Evolutionary conservation across 2,113 vertebrate genomes (phyloP), one percentile per base, ranked within the genome.

Genomic region (Lepidothrix coronata): DNA sequence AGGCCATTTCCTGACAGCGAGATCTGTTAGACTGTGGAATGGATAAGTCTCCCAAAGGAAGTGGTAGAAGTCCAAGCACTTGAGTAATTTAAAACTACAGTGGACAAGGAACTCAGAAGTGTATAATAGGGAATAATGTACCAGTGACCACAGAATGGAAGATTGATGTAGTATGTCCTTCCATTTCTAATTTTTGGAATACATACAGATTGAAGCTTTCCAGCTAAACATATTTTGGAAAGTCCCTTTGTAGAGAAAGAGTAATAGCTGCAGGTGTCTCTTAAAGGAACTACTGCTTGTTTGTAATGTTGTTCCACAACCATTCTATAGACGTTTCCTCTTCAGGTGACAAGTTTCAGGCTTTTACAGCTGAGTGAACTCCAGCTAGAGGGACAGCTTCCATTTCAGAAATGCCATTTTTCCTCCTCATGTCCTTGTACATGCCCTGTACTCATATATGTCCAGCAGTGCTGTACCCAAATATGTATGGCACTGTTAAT

Each of bases 11-110:
- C 81, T 93, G 93, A 71, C 77, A 95, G 78, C 82, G 88, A 93
- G 83, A 95, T 95, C 88, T 96, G 8, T 96, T 94, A 94, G 91
- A 44, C 62, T 83, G 58, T 84, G 81, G 96, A 82, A 95, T 41
- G 90, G 84, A 7, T 87, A 95, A 88, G 58, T 54, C 59, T 93
- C 84, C 58, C 55, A 86, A 59, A 66, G 51, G 68, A 97, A 74
- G 74, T 57, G 46, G 44, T 68, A 91, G 66, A 94, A 80, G 82
- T 89, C 80, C 52, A 89, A 75, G 55, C 30, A 74, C 73, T 80
- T 91, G 48, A 91, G 80, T 95, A 15, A 62, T 92, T 91, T 89
- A 89, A 94, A 96, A 62, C 75, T 89, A 3, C n/a, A 54, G 49
- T 63, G 58, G 35, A 52, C 43, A 91, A 88, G 80, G 39, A 90